Evolutionary conservation across 2,888 invertebrate genomes (phyloP).

Genomic region (Trichacis sp.): DNA sequence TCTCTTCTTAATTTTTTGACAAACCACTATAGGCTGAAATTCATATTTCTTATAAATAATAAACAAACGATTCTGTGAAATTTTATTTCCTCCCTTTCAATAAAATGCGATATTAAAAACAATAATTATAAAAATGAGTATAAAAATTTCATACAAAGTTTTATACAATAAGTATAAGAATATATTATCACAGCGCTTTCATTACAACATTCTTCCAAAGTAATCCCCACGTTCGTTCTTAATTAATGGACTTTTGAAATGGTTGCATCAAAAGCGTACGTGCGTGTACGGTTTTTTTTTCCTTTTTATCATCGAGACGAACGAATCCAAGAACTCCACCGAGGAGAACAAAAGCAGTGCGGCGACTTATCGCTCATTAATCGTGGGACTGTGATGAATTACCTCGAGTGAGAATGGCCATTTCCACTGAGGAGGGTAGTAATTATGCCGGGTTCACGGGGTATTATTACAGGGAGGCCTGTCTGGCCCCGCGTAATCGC

Average conservation of each 20-base stretch:
- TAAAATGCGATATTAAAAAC: no score
- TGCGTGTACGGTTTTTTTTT: background rate
- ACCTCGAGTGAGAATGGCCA: constrained; percentile 56
- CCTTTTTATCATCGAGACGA: constrained; percentile 20
- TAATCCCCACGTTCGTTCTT: background rate
- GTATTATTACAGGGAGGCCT: constrained; percentile 52
- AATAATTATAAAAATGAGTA: no score
- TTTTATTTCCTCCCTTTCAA: no score
- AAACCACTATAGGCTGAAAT: no score
- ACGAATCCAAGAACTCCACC: constrained; percentile 16
- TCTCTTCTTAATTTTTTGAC: no score
- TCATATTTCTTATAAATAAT: no score
- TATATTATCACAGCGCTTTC: no score
- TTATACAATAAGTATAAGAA: no score
- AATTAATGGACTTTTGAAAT: background rate
- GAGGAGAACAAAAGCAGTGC: constrained; percentile 35
- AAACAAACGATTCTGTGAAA: no score
- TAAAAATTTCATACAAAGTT: no score
- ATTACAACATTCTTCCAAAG: background rate
- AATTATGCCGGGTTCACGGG: constrained; percentile 51
- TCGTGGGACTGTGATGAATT: constrained; percentile 56
- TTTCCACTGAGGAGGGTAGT: constrained; percentile 53
- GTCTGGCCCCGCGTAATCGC: constrained; percentile 48
- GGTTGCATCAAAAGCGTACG: background rate
- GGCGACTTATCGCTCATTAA: constrained; percentile 58